Evolutionary conservation across 2,113 vertebrate species (phyloP).

Genomic region (Hippocampus abdominalis): DNA sequence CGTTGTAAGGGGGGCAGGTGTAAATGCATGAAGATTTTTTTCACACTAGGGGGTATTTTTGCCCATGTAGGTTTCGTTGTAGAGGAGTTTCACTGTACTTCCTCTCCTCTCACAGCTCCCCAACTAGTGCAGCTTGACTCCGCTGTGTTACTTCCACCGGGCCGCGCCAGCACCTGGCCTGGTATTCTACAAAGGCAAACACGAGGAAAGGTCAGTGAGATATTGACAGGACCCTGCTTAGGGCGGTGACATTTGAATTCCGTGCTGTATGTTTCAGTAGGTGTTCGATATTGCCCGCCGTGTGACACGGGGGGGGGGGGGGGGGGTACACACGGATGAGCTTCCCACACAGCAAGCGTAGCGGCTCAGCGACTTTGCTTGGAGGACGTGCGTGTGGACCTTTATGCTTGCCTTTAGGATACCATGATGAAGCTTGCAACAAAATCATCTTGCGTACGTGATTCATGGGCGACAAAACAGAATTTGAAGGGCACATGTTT

Average conservation of each 20-base stretch:
- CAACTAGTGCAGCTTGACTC: slow-evolving; percentile 22
- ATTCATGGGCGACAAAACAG: too few relatives aligned
- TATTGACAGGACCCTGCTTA: slow-evolving; percentile 60
- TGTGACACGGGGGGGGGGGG: slow-evolving; percentile 10
- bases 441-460: too few relatives aligned
- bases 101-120: neutral
- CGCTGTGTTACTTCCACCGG: slow-evolving; percentile 41
- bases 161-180: slow-evolving; percentile 19
- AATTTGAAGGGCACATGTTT: too few relatives aligned
- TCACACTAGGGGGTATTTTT: too few relatives aligned
- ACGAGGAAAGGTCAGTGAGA: slow-evolving; percentile 61
- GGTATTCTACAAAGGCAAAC: slow-evolving; percentile 60
- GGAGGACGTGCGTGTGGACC: slow-evolving; percentile 28
- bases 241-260: slow-evolving; percentile 69
- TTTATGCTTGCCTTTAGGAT: slow-evolving; percentile 21
- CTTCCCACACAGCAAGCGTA: slow-evolving; percentile 9
- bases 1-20: too few relatives aligned
- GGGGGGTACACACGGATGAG: slow-evolving; percentile 16
- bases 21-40: too few relatives aligned
- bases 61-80: too few relatives aligned
- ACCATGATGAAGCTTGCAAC: slow-evolving; percentile 2
- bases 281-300: slow-evolving; percentile 57
- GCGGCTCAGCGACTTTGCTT: slow-evolving; percentile 40
- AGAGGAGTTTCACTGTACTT: too few relatives aligned
- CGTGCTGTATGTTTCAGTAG: slow-evolving; percentile 52